Evolutionary conservation across 2,113 vertebrate genomes (phyloP), one percentile per base, ranked within the genome.

Genomic region (Sorex fumeus): DNA sequence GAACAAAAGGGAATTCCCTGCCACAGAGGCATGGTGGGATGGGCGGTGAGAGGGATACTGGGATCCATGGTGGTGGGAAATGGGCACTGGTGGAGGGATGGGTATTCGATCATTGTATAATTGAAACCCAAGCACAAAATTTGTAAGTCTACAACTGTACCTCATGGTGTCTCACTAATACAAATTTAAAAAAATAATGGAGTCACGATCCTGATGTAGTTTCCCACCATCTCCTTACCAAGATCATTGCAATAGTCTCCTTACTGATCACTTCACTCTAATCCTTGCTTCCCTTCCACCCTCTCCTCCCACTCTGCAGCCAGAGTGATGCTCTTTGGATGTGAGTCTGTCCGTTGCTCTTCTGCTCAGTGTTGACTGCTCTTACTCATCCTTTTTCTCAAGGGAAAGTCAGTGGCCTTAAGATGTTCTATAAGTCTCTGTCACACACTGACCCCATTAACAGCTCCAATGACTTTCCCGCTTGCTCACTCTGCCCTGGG

Each of bases 381-480:
- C 36, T 27, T 4, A 10, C 16, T 80, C 43, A 8, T 28, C 12
- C 32, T 85, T 79, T 53, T 36, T 67, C 66, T 82, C 50, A 50
- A n/a, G 16, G 23, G 88, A 13, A 50, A 50, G 47, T 50, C 13
- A 10, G 47, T 50, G 47, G 47, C 30, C 30, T 43, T 27, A 32
- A 3, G 13, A 6, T 1, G 3, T 8, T 82, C 53, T 40, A 28
- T 15, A 21, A 23, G 43, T 11, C 77, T 21, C 50, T 64, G 9
- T 2, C 3, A 15, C 23, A 6, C 8, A 11, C 23, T 50, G 13
- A 12, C 4, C 4, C 19, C 12, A 18, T 8, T 1, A 7, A 25
- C 16, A 66, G 10, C 6, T 50, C 13, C 47, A 10, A 23, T 70
- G 32, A 2, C 30, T 8, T 45, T 30, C 27, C 21, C 18, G 6